These are phyloP conservation scores for Plebejus anna DNA, from an alignment of 2,888 invertebrate genomes.

Conservation along the genomic window DNA sequence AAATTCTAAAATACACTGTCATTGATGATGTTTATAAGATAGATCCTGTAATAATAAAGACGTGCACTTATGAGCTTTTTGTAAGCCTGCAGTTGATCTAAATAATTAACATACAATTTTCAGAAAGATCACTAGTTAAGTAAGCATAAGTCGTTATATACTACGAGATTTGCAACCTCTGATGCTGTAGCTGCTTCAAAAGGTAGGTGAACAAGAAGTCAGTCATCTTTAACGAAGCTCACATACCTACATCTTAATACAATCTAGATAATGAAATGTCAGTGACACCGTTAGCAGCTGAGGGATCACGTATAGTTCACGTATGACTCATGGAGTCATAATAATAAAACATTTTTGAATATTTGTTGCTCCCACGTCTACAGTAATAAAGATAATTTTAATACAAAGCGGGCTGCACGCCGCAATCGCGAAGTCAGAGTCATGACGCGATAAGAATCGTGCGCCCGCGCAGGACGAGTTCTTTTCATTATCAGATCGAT, in stretches of 20 bases:
- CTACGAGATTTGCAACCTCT: neutral
- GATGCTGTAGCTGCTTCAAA: neutral
- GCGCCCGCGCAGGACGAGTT: constrained; percentile 60
- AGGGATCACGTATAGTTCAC: constrained; percentile 44
- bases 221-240: neutral
- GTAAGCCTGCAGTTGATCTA: neutral
- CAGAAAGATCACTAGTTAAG: neutral
- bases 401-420: constrained; percentile 60
- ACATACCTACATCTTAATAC: constrained; percentile 15
- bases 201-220: constrained; percentile 4
- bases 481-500: constrained; percentile 69
- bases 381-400: constrained; percentile 71
- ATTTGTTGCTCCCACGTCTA: constrained; percentile 59
- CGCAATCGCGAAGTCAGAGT: constrained; percentile 50
- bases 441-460: constrained; percentile 43
- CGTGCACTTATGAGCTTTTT: neutral
- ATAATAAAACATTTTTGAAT: constrained; percentile 54
- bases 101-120: neutral
- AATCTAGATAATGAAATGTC: constrained; percentile 38
- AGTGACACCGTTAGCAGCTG: constrained; percentile 35
- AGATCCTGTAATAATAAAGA: neutral
- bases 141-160: neutral
- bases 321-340: constrained; percentile 57
- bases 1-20: neutral
- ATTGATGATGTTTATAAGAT: no score